Evolutionary conservation across 1,140 invertebrate species (phyloP), one percentile per base, ranked within the genome.

Genomic region (Brachionus rubens): DNA sequence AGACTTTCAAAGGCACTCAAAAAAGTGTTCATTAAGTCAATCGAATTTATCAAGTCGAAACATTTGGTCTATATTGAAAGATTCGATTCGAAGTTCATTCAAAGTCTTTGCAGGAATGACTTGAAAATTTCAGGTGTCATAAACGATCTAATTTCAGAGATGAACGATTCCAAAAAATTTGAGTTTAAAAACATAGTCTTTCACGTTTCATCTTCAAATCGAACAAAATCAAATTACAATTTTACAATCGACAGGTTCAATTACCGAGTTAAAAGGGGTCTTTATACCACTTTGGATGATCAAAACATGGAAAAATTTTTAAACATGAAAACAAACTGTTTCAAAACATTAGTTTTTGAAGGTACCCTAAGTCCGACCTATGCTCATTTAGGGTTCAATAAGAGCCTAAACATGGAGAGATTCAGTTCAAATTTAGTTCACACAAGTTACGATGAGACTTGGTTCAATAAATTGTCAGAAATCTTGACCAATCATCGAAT

Each of bases 301-400:
- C 4, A 36, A 36, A 36, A 5, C 9, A 16, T 16, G 12, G 9
- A 33, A 41, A 40, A 59, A 36, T 59, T 59, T 59, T 33, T 33
- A 7, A 10, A 36, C 21, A 6, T 59, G 9, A 36, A 36, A 1
- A 19, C n/a, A 12, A 14, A 59, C 16, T 7, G 16, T 19, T 14
- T 59, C 3, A 33, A 59, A 19, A 33, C 30, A 33, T 33, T 59
- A 59, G 30, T 59, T 19, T 59, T 59, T 36, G 54, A 59, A 16
- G 30, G 28, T 5, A 40, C 16, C 7, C 3, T 59, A 16, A 33
- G 28, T 16, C 16, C 30, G 19, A 16, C 33, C 36, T 59, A 36
- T 59, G 54, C 36, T n/a, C 54, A 59, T 19, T 36, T 59, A 16
- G 54, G 54, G 12, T 59, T 30, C 36, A 59, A 59, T 59, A 59